phyloP scores from a whole-genome alignment of 2,888 invertebrate species.

The Euproctis similis region DNA sequence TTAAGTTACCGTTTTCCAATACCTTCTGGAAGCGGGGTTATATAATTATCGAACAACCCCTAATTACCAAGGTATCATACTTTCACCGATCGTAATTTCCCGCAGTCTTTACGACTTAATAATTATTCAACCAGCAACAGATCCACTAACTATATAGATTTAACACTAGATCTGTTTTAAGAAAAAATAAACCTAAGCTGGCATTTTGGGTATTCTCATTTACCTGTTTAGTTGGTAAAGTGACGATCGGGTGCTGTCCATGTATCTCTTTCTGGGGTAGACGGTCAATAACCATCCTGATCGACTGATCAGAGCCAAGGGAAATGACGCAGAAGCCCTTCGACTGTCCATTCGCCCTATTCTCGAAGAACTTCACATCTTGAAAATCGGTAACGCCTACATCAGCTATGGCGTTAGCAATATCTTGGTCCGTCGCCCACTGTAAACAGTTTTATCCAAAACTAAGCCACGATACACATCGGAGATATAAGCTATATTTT shows the following conservation, averaged over 20 bases:
- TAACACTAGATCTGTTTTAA: too few relatives aligned
- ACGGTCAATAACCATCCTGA: slow-evolving; percentile 92
- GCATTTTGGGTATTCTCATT: slow-evolving; percentile 11
- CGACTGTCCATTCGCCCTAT: slow-evolving; percentile 98
- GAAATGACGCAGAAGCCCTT: slow-evolving; percentile 98
- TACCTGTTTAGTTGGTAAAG: slow-evolving; percentile 95
- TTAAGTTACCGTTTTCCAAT: too few relatives aligned
- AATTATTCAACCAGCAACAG: too few relatives aligned
- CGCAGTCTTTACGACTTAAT: too few relatives aligned
- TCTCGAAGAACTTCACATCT: slow-evolving; percentile 99
- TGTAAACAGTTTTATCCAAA: slow-evolving; percentile 70
- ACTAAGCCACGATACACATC: slow-evolving; percentile 44
- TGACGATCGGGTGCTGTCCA: slow-evolving; percentile 95
- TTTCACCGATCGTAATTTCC: too few relatives aligned
- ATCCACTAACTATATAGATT: too few relatives aligned
- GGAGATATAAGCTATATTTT: slow-evolving; percentile 16
- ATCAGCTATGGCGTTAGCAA: slow-evolving; percentile 90
- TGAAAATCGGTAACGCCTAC: slow-evolving; percentile 94
- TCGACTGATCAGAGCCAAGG: slow-evolving; percentile 93
- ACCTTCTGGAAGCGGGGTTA: too few relatives aligned
- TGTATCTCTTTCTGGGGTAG: slow-evolving; percentile 96
- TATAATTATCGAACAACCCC: too few relatives aligned
- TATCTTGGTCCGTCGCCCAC: slow-evolving; percentile 99
- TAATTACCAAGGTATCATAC: too few relatives aligned
- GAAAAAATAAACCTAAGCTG: too few relatives aligned